Evolutionary conservation across 2,797 vertebrate species (phyloP), one percentile per base, ranked within the genome.

Genomic region (Diplodus puntazzo): DNA sequence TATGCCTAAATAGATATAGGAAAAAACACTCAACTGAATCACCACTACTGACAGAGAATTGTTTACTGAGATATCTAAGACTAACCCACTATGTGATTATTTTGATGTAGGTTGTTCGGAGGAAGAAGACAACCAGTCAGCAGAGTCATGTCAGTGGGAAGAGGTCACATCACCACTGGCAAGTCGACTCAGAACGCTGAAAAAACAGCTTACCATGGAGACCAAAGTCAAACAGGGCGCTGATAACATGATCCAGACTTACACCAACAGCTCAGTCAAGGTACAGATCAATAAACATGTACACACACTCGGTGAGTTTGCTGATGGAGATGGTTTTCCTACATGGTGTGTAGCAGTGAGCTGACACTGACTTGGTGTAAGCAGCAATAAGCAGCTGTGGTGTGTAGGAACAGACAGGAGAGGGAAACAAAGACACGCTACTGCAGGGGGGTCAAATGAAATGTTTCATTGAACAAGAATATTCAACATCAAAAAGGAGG

Each of bases 151-250:
- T 82, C 92, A 92, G 3, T 95, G 95, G 94, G 94, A 96, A 10
- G 96, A 96, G 53, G 92, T 89, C 34, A 90, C 88, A 0, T 95
- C 95, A 49, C 96, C 95, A 0, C 84, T 93, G 67, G 89, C 93
- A 21, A 90, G 89, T 63, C 96, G 95, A 42, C 83, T 97, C 73
- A 94, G 95, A 82, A 96, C 96, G 20, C 92, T 99, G 53, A 96
- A 94, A 92, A 97, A 96, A 77, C 98, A 99, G 91, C 95, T 99
- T 21, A 97, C 97, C 8, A 96, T 99, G 77, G 98, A 99, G 91
- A 95, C 96, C 75, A 99, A 99, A 87, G 98, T 99, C 45, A 98
- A 96, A 74, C 97, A 98, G 91, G 98, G 98, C 3, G 98, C 98
- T 0, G 97, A 98, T 92, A 99, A 98, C 82, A 97, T 99, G 92